phyloP scores from a whole-genome alignment of 2,797 vertebrate genomes.

The Poeciliopsis gracilis region DNA sequence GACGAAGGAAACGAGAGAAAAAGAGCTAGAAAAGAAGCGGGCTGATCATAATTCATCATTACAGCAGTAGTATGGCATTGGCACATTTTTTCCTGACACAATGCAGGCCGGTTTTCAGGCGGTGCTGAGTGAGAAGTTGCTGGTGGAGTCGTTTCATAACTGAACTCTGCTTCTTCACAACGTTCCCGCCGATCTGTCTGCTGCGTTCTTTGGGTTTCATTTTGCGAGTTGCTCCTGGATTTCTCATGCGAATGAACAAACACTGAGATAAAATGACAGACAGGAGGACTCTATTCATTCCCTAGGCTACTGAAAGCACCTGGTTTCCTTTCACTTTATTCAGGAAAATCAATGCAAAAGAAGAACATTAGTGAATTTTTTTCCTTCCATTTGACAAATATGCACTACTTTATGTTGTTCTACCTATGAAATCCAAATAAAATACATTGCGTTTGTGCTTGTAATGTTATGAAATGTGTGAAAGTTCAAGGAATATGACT shows the following conservation, averaged over 20 bases:
- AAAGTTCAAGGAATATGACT: background rate
- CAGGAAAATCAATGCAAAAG: background rate
- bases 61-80: background rate
- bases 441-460: background rate
- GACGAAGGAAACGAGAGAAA: background rate
- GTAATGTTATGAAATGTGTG: background rate
- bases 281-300: background rate
- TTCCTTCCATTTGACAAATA: background rate
- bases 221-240: background rate
- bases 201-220: background rate
- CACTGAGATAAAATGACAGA: background rate
- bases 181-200: background rate
- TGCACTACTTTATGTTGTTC: background rate
- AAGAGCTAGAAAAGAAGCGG: background rate
- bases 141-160: background rate
- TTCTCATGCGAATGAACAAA: too few relatives aligned
- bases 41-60: background rate
- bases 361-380: background rate
- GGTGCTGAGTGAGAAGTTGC: background rate
- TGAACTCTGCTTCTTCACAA: background rate
- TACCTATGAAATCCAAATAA: background rate
- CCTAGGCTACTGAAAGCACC: background rate
- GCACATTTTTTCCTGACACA: background rate
- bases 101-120: background rate
- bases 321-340: background rate